Evolutionary conservation across 2,797 vertebrate genomes (phyloP).

Genomic region (Buceros bicornis): DNA sequence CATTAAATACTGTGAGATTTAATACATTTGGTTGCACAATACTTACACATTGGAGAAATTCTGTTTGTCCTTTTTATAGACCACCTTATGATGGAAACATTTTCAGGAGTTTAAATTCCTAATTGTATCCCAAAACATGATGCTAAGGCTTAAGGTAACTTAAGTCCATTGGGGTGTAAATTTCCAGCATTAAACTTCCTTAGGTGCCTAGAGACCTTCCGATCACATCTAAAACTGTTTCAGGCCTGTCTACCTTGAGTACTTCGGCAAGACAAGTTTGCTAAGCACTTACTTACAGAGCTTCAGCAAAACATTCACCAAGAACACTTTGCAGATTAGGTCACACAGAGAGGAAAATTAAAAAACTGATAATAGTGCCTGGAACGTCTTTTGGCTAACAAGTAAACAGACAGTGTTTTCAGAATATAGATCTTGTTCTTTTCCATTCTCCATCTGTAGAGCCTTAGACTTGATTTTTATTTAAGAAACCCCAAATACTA

Average conservation of each 20-base stretch:
- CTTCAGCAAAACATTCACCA: not conserved
- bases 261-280: not conserved
- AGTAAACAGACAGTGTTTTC: not conserved
- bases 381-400: not conserved
- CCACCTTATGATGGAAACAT: not conserved
- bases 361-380: not conserved
- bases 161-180: not conserved
- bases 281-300: not conserved
- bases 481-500: not conserved
- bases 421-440: not conserved
- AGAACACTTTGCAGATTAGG: not conserved
- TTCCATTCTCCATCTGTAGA: not conserved
- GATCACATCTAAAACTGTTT: not conserved
- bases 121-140: not conserved
- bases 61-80: not conserved
- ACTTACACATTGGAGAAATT: not conserved
- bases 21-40: not conserved
- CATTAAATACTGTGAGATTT: not conserved
- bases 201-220: not conserved
- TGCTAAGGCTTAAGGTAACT: not conserved
- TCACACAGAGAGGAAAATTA: not conserved
- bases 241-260: not conserved
- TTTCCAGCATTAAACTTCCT: not conserved
- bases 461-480: not conserved
- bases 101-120: not conserved